Evolutionary conservation across 1,140 invertebrate species (phyloP), one percentile per base, ranked within the genome.

Genomic region (Drosophila insularis): DNA sequence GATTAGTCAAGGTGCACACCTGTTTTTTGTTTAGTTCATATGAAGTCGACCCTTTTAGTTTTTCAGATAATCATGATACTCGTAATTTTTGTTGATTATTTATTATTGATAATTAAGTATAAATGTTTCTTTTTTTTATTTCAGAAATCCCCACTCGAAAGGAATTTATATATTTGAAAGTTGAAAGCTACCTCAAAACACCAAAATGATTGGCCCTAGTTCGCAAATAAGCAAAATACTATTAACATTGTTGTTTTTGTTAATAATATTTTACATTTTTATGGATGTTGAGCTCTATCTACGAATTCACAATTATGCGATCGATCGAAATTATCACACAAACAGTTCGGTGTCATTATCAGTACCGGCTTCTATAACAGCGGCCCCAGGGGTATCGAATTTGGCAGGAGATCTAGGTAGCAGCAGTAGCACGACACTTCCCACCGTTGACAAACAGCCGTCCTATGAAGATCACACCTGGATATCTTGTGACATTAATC

Each of bases 401-500:
- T 59, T 64, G 62, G 55, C 17, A 67, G 66, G 56, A 14, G 74
- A 70, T 62, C 56, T 61, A 19, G 66, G 65, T 19, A 66, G 54
- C 17, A 53, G 73, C 55, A 78, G 62, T 23, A 71, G 67, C 21
- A 69, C 68, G 17, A 84, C 90, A 62, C 50, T 80, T 54, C 73
- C 80, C 79, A 78, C 65, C 70, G 78, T 56, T 43, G 68, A 70
- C 27, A 73, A 78, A 71, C 69, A 89, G 31, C 73, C 63, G 58
- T 68, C 74, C 54, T 95, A 95, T 72, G 93, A 94, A 58, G 92
- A 93, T 50, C 91, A 93, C 11, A 93, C 93, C 1, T 95, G 94
- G 93, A 81, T 96, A 32, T 93, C 94, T 4, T 96, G 95, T 81
- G 93, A 94, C 64, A 93, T 95, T 31, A 95, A 96, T 84, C 96